A percentile compares a stretch with the other conserved stretches of the same genome.
phyloP scores from a whole-genome alignment of 2,113 vertebrate genomes.

The Mustela nigripes region DNA sequence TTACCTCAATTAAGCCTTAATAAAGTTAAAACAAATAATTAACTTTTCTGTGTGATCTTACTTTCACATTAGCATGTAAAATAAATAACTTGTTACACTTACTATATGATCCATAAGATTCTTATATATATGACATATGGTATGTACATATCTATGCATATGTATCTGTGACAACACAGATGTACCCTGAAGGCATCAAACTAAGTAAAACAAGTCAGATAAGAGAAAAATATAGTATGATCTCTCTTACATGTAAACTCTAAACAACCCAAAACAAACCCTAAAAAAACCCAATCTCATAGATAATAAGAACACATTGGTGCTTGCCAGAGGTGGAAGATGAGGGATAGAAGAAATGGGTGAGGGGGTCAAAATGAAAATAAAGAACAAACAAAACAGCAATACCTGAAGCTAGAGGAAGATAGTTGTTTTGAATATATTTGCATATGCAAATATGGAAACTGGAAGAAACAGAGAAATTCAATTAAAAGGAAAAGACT shows the following conservation, averaged over 20 bases:
- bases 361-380: background rate
- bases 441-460: background rate
- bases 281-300: background rate
- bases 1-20: constrained; percentile 59
- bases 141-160: background rate
- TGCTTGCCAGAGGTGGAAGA: background rate
- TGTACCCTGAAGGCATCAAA: background rate
- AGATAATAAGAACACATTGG: background rate
- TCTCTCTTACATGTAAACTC: background rate
- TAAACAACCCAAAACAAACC: background rate
- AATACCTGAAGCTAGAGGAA: background rate
- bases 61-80: constrained; percentile 32
- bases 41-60: constrained; percentile 52
- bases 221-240: background rate
- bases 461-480: background rate
- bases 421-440: background rate
- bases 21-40: constrained; percentile 71
- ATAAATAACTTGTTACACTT: constrained; percentile 46
- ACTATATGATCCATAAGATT: background rate
- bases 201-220: background rate
- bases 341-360: background rate
- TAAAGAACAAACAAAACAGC: background rate
- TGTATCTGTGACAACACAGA: background rate
- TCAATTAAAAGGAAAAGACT: background rate
- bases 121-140: background rate